Evolutionary conservation across 2,888 invertebrate genomes (phyloP).

Genomic region (Zele albiditarsus): DNA sequence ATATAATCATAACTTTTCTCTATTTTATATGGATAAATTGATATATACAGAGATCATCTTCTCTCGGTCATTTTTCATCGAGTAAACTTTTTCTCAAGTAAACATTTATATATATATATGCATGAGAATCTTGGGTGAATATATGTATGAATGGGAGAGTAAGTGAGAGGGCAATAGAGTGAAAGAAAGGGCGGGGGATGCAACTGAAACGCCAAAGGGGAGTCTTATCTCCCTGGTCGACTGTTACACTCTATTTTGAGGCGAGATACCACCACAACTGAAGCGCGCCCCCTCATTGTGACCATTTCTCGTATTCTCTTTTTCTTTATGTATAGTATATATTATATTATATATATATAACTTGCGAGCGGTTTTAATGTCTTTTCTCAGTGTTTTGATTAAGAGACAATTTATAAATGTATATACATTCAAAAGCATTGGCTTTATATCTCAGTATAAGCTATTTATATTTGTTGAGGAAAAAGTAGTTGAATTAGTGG

Average conservation of each 20-base stretch:
- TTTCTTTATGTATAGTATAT: slow-evolving; percentile 13
- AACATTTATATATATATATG: slow-evolving; percentile 16
- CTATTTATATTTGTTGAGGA: background rate
- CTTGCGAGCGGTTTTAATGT: slow-evolving; percentile 67
- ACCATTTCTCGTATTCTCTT: background rate
- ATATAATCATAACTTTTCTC: background rate
- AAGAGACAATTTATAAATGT: slow-evolving; percentile 61
- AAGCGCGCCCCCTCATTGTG: slow-evolving; percentile 1
- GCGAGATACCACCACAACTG: slow-evolving; percentile 59
- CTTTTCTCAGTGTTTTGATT: slow-evolving; percentile 71
- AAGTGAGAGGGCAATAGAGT: slow-evolving; percentile 30
- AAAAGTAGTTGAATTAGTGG: too few relatives aligned
- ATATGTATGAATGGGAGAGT: slow-evolving; percentile 20
- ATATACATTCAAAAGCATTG: slow-evolving; percentile 35
- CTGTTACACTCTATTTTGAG: slow-evolving; percentile 66
- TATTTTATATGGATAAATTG: background rate
- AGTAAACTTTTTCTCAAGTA: background rate
- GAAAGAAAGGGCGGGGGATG: slow-evolving; percentile 51
- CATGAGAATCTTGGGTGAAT: background rate
- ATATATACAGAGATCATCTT: slow-evolving; percentile 11
- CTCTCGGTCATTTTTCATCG: slow-evolving; percentile 1
- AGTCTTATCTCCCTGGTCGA: slow-evolving; percentile 68
- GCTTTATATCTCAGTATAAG: background rate
- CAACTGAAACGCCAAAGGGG: slow-evolving; percentile 60
- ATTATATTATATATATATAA: slow-evolving; percentile 7